Evolutionary conservation across 2,797 vertebrate genomes (phyloP), one percentile per base, ranked within the genome.

Genomic region (Heteromormyrus szaboi): DNA sequence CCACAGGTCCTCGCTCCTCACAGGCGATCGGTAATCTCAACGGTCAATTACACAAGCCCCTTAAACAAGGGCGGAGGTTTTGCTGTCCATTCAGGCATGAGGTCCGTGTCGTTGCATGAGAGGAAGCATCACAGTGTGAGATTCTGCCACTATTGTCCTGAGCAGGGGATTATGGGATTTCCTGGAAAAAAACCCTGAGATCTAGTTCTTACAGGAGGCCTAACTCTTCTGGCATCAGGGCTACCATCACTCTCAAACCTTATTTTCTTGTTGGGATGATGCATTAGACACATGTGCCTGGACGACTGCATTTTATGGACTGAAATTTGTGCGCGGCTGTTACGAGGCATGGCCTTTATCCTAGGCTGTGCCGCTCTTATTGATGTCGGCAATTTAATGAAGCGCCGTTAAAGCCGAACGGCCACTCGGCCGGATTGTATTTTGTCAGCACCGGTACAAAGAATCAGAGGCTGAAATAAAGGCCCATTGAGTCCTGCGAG

Each of bases 381-480:
- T 86, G 85, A 89, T 87, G 86, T 59, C 7, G 25, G 54, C 85
- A 81, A 87, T 89, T 87, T 87, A 62, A 89, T 89, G 33, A 83
- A 89, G 87, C 12, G 37, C 79, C 51, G 79, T 83, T 89, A 87
- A 87, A 48, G 68, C 50, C 51, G 44, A 46, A 44, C n/a, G 33
- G 79, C 33, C 41, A 1, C 37, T 86, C 41, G 19, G 65, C 25
- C 22, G 25, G 83, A 81, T 59, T 25, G 85, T 65, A 37, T 87
- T 76, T 84, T 6, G 86, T 62, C 25, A 76, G 86, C 44, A 22
- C 41, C 0, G 19, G 72, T 62, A 83, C 59, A 83, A n/a, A 54
- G 85, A 50, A 56, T 68, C 84, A 48, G 19, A n/a, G 33, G 41
- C 29, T 65, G 68, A 51, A 50, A 89, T 88, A 88, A 89, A 88